Base-by-base conservation (phyloP, 23 tunicate species). In the Trididemnum miniatum region DNA sequence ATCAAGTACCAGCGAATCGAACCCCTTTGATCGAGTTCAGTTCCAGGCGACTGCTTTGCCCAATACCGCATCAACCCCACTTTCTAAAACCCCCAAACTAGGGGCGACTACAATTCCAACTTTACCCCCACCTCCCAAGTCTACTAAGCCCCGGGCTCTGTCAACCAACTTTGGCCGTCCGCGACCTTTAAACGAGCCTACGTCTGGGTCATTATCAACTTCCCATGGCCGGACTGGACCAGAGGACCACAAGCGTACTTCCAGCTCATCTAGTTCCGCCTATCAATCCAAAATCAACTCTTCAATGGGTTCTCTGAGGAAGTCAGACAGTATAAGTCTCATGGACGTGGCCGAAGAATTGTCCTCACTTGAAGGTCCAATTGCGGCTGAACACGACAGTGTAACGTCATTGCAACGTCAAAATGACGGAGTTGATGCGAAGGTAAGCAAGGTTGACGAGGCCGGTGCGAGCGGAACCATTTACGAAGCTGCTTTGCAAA, bases 41-140 rank as follows among this genome's bases (percentile, higher is more conserved):
- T 87, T 87, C 39, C 90, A 79, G 28, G 26, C 84, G 0, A n/a
- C 75, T 9, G 57, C 83, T 32, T 4, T 54, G 9, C 69, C 83
- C 31, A 3, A 75, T 3, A 59, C 25, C 83, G 9, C 76, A 27
- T 27, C 57, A 12, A 23, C 25, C 22, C 86, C 76, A 4, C 1
- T 23, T n/a, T 12, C 71, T 24, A 57, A 31, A 32, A 20, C 79
- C 0, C 23, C 36, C 31, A 35, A 22, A 4, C 23, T 15, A 0
- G 7, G 4, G 69, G 34, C 71, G 15, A 37, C 84, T 1, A 5
- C 40, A 12, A 79, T 86, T 23, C 90, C 90, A n/a, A 67, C 90
- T 3, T 66, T 86, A 20, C 84, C 90, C 31, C 90, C 90, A 0
- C 90, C 90, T 34, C 90, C 90, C 65, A 57, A 36, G 25, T 67